Conservation (phyloP, 2,113 vertebrate species). For the Egretta garzetta region DNA sequence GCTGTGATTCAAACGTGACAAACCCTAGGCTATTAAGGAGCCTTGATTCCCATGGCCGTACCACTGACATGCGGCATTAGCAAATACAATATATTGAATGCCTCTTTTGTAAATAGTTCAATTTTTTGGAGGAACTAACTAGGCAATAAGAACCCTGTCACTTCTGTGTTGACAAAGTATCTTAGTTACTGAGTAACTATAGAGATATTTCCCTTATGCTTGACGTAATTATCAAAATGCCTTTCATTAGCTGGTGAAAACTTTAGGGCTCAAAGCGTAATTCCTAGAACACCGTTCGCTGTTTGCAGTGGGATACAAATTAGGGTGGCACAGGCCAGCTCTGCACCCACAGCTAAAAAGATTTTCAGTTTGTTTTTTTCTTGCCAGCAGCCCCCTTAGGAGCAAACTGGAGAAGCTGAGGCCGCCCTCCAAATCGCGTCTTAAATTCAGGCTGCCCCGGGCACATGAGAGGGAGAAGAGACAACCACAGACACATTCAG, state of each 20-base stretch:
- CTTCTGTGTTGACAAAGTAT: slow-evolving; percentile 32
- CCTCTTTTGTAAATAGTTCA: slow-evolving; percentile 11
- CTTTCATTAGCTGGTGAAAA: slow-evolving; percentile 17
- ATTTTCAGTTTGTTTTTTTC: neutral
- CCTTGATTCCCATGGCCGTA: neutral
- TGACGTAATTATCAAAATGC: slow-evolving; percentile 16
- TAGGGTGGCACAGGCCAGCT: neutral
- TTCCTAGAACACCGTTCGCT: neutral
- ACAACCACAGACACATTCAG: neutral
- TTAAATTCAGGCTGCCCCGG: neutral
- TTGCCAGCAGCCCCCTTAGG: neutral
- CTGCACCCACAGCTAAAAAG: neutral
- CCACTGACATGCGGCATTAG: neutral
- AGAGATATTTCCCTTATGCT: slow-evolving; percentile 22
- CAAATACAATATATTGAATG: neutral
- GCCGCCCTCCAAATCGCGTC: neutral
- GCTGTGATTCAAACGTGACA: neutral
- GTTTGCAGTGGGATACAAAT: neutral
- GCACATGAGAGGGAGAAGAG: fast-evolving
- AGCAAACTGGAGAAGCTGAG: neutral
- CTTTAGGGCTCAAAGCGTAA: neutral
- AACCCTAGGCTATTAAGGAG: neutral
- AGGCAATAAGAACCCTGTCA: slow-evolving; percentile 25
- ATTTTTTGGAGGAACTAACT: slow-evolving; percentile 22
- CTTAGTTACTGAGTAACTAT: slow-evolving; percentile 51